Conservation (phyloP, 2,888 invertebrate genomes). For the Pedicia rivosa region DNA sequence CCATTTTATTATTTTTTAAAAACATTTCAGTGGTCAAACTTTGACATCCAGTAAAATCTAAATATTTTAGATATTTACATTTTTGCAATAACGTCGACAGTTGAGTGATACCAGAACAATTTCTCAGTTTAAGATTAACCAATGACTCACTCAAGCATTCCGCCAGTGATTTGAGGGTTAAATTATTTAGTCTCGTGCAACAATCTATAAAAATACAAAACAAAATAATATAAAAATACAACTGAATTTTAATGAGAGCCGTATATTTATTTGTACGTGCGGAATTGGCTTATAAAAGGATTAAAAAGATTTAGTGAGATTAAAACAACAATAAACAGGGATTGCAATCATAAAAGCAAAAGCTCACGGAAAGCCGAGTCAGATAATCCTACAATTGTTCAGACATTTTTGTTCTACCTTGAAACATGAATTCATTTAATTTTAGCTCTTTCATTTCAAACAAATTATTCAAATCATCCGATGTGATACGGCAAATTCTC, state of each 20-base stretch:
- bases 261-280: too few species aligned
- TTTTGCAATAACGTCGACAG: slow-evolving; percentile 4
- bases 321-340: too few species aligned
- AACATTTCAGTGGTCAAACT: slow-evolving; percentile 3
- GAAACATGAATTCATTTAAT: background rate
- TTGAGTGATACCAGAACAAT: slow-evolving; percentile 5
- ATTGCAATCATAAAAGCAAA: too few species aligned
- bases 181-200: slow-evolving; percentile 1
- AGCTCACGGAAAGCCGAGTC: too few species aligned
- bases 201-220: slow-evolving; percentile 2
- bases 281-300: too few species aligned
- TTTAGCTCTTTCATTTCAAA: background rate
- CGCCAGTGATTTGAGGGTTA: background rate
- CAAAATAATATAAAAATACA: too few species aligned
- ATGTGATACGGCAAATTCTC: background rate
- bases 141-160: slow-evolving; percentile 1
- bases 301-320: too few species aligned
- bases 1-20: too few species aligned
- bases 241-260: too few species aligned
- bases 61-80: slow-evolving; percentile 1
- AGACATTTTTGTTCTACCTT: too few species aligned
- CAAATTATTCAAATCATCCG: background rate
- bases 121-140: slow-evolving; percentile 5
- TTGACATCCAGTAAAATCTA: slow-evolving; percentile 6
- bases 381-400: too few species aligned